Conservation (phyloP, 2,797 vertebrate genomes). For the Rhinoraja longicauda region DNA sequence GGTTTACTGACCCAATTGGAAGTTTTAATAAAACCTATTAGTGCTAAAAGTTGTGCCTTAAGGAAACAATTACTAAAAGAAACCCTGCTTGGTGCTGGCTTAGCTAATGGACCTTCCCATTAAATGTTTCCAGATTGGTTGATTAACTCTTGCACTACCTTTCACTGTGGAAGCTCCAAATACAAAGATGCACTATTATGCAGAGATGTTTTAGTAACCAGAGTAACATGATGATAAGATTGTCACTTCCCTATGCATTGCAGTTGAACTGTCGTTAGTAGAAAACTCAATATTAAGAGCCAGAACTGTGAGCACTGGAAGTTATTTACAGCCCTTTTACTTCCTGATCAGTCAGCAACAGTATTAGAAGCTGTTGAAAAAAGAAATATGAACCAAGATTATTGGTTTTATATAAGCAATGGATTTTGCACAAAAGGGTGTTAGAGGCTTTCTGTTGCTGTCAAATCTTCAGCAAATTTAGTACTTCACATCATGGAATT, state of each 20-base stretch:
- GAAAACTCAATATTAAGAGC: neutral
- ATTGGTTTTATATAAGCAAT: neutral
- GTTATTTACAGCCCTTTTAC: neutral
- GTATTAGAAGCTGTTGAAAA: neutral
- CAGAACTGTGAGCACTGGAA: neutral
- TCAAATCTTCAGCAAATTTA: neutral
- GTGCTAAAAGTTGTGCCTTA: conserved; percentile 61
- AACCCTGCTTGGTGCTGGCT: conserved; percentile 47
- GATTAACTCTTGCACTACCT: conserved; percentile 41
- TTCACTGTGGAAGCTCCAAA: neutral
- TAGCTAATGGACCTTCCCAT: conserved; percentile 47
- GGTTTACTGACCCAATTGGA: conserved; percentile 80
- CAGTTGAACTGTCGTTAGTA: neutral
- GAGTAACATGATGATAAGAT: neutral
- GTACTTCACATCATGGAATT: neutral
- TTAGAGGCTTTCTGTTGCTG: neutral
- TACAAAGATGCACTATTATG: neutral
- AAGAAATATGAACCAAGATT: neutral
- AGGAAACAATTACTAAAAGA: conserved; percentile 77
- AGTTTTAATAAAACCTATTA: conserved; percentile 83
- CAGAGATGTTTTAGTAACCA: neutral
- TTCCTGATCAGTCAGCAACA: neutral
- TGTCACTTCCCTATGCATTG: neutral
- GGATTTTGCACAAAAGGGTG: neutral
- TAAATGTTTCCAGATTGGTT: conserved; percentile 56